Evolutionary conservation across 2,113 vertebrate genomes (phyloP), one percentile per base, ranked within the genome.

Genomic region (Dolichallabes microphthalmus): DNA sequence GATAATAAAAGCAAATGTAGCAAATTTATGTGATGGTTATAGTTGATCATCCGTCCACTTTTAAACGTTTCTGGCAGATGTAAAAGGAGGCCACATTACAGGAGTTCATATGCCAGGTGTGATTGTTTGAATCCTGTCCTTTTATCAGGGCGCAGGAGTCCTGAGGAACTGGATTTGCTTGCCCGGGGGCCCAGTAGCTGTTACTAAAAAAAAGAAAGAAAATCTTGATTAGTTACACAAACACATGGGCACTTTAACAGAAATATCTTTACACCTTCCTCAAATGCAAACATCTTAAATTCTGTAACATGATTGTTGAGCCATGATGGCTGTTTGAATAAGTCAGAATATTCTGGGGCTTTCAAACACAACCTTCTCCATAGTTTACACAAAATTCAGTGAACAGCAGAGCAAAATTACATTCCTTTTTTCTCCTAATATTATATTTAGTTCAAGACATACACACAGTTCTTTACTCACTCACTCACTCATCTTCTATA

Each of bases 51-150:
- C 53, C 15, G 32, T 45, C 39, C 13, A 73, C 22, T 6, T 85
- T 35, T 81, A 60, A 45, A 60, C 53, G 39, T 86, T 5, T 61
- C 84, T 94, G 89, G 80, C 94, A 95, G 90, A 95, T 93, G 92
- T 88, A 94, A 86, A 91, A 92, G 6, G 74, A 39, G 32, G 22
- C 0, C 2, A 2, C 0, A 0, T 0, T 0, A 63, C 94, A 94
- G 4, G 30, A 0, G 0, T 14, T 22, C 13, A 0, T 82, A 2
- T 13, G 2, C 94, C 94, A 95, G 91, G 87, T 94, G n/a, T 53
- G 87, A 14, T 68, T 14, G 22, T 7, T 0, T 10, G 13, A n/a
- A 0, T 1, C 1, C 0, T 2, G 2, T 15, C 52, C 82, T 10
- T 0, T 52, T 63, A 95, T 74, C 3, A 88, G 9, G 25, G 50